phyloP scores from a whole-genome alignment of 35 echinoderm and acorn worm species.

The Anneissia japonica region DNA sequence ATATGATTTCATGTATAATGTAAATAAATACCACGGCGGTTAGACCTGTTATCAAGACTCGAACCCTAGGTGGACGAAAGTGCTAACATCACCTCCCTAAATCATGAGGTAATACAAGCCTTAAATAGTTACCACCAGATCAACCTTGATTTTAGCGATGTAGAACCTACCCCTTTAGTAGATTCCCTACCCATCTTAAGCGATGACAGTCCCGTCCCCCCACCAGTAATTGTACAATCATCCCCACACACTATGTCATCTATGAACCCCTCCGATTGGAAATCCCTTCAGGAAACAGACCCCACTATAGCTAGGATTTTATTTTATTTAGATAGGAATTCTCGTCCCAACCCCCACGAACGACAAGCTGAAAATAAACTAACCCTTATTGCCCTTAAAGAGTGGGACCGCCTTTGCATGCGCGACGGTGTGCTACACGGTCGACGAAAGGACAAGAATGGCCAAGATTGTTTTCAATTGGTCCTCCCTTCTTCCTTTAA shows the following conservation, averaged over 20 bases:
- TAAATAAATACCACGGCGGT: no score
- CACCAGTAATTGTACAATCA: not conserved
- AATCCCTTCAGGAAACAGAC: not conserved
- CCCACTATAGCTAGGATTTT: not conserved
- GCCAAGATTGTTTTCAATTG: not conserved
- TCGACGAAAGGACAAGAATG: not conserved
- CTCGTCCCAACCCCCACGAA: not conserved
- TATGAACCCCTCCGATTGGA: not conserved
- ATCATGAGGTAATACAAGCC: no score
- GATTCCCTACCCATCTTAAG: no score
- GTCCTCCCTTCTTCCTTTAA: not conserved
- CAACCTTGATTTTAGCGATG: no score
- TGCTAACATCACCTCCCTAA: no score
- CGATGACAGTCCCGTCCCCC: no score
- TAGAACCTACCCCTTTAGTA: no score
- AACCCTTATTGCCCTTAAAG: not conserved
- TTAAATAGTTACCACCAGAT: no score
- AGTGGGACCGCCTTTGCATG: conserved; percentile 16
- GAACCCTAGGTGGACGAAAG: no score
- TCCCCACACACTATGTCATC: not conserved
- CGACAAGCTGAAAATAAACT: not conserved
- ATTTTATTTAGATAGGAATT: not conserved
- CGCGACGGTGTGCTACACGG: conserved; percentile 21
- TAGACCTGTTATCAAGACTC: no score
- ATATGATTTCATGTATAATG: no score